These are phyloP conservation scores for Platygyra sinensis DNA, from an alignment of 64 coral and sea anemone genomes.

Conservation along the genomic window DNA sequence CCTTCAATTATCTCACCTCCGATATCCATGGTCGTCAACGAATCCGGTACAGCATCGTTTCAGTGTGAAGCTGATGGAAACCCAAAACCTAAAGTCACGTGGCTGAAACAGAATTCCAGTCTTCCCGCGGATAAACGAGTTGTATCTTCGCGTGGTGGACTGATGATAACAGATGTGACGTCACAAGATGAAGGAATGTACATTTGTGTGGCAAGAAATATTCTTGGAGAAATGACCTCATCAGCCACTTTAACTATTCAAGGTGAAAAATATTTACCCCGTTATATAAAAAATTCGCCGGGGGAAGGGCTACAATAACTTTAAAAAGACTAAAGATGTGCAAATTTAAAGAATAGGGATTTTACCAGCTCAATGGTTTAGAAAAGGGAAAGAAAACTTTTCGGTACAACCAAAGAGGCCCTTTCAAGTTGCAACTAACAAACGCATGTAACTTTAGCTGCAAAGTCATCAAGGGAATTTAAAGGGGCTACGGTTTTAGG, in stretches of 20 bases:
- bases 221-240: slow-evolving; percentile 11
- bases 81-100: slow-evolving; percentile 51
- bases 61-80: slow-evolving; percentile 63
- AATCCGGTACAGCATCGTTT: slow-evolving; percentile 48
- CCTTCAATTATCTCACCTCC: slow-evolving; percentile 50
- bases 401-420: no score
- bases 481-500: no score
- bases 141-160: neutral
- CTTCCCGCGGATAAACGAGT: neutral
- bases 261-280: slow-evolving; percentile 8
- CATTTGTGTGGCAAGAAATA: slow-evolving; percentile 29
- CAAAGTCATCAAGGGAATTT: no score
- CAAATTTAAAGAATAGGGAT: neutral
- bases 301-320: no score
- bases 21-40: slow-evolving; percentile 27
- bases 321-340: no score
- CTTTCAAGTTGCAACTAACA: no score
- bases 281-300: neutral
- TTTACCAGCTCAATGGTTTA: no score
- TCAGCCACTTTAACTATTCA: slow-evolving; percentile 32
- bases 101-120: slow-evolving; percentile 47
- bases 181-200: slow-evolving; percentile 37
- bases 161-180: slow-evolving; percentile 27
- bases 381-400: no score
- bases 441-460: no score